Conservation (phyloP, 2,888 invertebrate species). For the Philaethria dido region DNA sequence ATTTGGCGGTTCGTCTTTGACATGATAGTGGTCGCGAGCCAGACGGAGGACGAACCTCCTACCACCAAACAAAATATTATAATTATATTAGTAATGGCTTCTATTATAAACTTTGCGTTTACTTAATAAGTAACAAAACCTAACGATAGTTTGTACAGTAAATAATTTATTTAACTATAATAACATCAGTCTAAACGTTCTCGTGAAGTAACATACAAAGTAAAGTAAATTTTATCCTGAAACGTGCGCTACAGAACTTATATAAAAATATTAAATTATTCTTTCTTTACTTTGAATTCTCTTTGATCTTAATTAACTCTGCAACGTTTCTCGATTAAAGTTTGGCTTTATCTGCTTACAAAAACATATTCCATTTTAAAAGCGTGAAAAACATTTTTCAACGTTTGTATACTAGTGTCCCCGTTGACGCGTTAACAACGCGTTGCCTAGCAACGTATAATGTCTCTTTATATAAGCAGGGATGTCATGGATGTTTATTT, state of each 20-base stretch:
- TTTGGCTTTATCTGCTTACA: constrained; percentile 3
- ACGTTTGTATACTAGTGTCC: too few species aligned
- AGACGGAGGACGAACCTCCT: too few species aligned
- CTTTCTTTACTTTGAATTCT: constrained; percentile 20
- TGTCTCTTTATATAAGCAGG: too few species aligned
- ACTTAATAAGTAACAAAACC: not conserved
- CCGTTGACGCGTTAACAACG: too few species aligned
- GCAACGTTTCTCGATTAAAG: constrained; percentile 5
- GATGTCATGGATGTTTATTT: too few species aligned
- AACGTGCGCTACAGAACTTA: constrained; percentile 1
- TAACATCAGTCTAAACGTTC: not conserved
- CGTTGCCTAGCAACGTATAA: too few species aligned
- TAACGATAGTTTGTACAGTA: not conserved
- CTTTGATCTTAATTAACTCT: constrained; percentile 22
- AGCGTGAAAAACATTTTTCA: not conserved
- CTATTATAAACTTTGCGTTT: not conserved
- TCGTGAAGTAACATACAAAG: constrained; percentile 9
- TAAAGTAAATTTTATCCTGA: constrained; percentile 23
- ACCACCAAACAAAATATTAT: too few species aligned
- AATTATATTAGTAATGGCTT: too few species aligned
- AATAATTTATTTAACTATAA: constrained; percentile 2
- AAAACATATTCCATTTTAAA: constrained; percentile 10
- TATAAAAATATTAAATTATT: constrained; percentile 17
- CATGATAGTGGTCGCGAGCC: too few species aligned
- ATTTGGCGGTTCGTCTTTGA: too few species aligned